Evolutionary conservation across 2,888 invertebrate species (phyloP).

Genomic region (Zygothrica quintamaculata): DNA sequence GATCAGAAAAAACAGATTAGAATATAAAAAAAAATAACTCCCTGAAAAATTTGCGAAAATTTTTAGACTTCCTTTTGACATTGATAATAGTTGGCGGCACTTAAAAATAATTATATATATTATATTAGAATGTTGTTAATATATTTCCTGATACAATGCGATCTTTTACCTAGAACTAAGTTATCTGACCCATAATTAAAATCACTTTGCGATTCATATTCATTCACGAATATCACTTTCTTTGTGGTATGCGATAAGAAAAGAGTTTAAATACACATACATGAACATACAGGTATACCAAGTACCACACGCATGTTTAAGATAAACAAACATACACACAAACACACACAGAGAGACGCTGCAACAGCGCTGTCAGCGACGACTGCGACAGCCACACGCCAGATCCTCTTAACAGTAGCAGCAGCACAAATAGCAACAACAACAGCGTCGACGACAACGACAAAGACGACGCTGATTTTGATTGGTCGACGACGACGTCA

Average conservation of each 20-base stretch:
- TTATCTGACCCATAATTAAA: too few relatives aligned
- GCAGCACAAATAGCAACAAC: too few relatives aligned
- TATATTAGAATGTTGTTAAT: too few relatives aligned
- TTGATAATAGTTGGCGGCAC: too few relatives aligned
- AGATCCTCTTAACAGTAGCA: slow-evolving; percentile 42
- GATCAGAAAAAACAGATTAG: too few relatives aligned
- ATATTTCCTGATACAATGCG: too few relatives aligned
- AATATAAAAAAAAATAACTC: too few relatives aligned
- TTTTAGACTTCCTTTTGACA: not conserved
- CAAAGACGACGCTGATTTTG: slow-evolving; percentile 53
- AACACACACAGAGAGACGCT: slow-evolving; percentile 27
- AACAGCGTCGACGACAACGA: slow-evolving; percentile 21
- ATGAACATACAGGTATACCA: slow-evolving; percentile 21
- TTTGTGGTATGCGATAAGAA: slow-evolving; percentile 54
- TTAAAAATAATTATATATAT: too few relatives aligned
- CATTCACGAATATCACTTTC: slow-evolving; percentile 64
- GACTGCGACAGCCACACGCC: slow-evolving; percentile 29
- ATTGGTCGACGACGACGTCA: slow-evolving; percentile 66
- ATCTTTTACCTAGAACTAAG: too few relatives aligned
- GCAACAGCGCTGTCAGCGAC: slow-evolving; percentile 34
- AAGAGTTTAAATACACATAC: slow-evolving; percentile 17
- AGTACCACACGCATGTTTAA: slow-evolving; percentile 3
- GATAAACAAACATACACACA: slow-evolving; percentile 32
- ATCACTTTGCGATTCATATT: too few relatives aligned
- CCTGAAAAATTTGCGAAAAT: too few relatives aligned